Conservation (phyloP, 2,797 vertebrate genomes). For the Thaleichthys pacificus region DNA sequence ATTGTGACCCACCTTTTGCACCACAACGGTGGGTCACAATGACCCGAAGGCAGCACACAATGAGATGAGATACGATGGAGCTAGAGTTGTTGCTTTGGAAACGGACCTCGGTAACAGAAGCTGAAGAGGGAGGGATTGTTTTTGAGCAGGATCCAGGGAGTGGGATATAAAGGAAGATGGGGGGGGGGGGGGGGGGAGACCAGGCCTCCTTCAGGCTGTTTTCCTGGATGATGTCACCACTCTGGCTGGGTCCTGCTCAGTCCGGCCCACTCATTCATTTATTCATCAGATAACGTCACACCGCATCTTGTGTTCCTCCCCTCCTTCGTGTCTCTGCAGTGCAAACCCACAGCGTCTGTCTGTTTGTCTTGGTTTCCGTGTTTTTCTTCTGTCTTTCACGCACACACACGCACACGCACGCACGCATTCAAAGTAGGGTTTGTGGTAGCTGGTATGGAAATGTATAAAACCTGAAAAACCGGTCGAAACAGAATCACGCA, state of each 20-base stretch:
- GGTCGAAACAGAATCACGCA: too few relatives aligned
- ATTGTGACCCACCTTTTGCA: too few relatives aligned
- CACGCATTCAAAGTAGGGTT: constrained; percentile 6
- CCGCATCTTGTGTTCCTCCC: constrained; percentile 39
- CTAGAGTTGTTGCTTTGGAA: too few relatives aligned
- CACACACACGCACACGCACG: constrained; percentile 8
- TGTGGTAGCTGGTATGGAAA: too few relatives aligned
- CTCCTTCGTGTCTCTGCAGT: constrained; percentile 2
- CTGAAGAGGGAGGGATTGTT: neutral
- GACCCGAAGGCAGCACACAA: too few relatives aligned
- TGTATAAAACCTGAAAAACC: too few relatives aligned
- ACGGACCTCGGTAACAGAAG: neutral
- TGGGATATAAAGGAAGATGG: neutral
- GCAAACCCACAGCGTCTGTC: too few relatives aligned
- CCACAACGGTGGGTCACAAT: too few relatives aligned
- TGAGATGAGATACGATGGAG: too few relatives aligned
- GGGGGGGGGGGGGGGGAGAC: neutral
- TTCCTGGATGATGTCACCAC: constrained; percentile 42
- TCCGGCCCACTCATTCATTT: constrained; percentile 23
- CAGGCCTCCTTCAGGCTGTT: neutral
- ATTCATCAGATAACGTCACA: constrained; percentile 52
- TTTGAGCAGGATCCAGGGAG: neutral
- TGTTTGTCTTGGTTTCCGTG: too few relatives aligned
- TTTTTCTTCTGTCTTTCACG: too few relatives aligned
- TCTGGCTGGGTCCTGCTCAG: constrained; percentile 15